Percentiles rank a stretch among this genome's conserved stretches.
Conservation (phyloP, 2,888 invertebrate genomes). For the Oscheius myriophilus region DNA sequence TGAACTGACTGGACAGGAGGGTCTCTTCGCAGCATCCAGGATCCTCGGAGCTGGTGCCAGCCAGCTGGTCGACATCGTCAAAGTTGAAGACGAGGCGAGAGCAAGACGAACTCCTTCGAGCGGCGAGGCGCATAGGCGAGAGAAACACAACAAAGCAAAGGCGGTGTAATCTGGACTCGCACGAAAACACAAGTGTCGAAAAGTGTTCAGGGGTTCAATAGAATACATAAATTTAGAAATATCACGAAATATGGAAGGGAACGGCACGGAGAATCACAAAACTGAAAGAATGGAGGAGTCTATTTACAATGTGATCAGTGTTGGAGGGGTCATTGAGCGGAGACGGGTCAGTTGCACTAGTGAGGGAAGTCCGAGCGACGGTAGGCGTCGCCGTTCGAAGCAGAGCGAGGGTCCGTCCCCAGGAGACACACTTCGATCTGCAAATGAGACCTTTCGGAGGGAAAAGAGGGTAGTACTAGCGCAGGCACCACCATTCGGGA, state of each 20-base stretch:
- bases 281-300: not conserved
- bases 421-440: slow-evolving; percentile 25
- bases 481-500: too few species aligned
- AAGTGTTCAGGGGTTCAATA: not conserved
- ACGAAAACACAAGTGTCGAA: not conserved
- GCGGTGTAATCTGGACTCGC: not conserved
- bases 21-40: too few species aligned
- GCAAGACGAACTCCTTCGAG: slow-evolving; percentile 10
- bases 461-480: not conserved
- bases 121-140: slow-evolving; percentile 5
- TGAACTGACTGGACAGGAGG: too few species aligned
- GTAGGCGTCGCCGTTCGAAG: not conserved
- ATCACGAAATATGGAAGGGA: slow-evolving; percentile 5
- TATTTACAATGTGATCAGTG: slow-evolving; percentile 15
- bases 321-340: too few species aligned
- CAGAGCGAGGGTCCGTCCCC: slow-evolving; percentile 28
- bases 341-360: too few species aligned
- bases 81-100: slow-evolving; percentile 4
- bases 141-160: slow-evolving; percentile 5
- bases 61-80: not conserved
- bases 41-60: too few species aligned
- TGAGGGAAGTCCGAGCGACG: too few species aligned
- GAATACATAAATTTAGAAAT: slow-evolving; percentile 6
- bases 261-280: slow-evolving; percentile 20
- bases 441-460: not conserved